phyloP scores from a whole-genome alignment of 2,888 invertebrate species.

The Teleogryllus oceanicus region DNA sequence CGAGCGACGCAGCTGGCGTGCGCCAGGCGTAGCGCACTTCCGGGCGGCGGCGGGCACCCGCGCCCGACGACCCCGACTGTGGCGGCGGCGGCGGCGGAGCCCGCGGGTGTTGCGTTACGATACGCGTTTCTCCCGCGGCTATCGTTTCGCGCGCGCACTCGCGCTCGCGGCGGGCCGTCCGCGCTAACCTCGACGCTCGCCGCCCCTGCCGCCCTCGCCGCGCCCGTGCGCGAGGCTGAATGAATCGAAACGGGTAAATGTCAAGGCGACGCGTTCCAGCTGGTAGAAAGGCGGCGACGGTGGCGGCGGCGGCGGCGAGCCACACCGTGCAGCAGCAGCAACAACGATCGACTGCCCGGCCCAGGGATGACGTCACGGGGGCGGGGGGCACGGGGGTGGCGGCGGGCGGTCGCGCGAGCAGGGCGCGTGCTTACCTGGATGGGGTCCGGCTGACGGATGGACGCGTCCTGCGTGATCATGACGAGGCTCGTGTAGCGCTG shows the following conservation, averaged over 20 bases:
- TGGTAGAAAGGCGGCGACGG: not conserved
- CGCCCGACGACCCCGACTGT: not conserved
- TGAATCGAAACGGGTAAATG: not conserved
- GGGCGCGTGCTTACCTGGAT: constrained; percentile 38
- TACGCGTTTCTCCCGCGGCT: not conserved
- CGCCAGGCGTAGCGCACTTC: not conserved
- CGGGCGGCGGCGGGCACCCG: not conserved
- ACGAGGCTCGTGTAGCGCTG: constrained; percentile 79
- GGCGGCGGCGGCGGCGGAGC: not conserved
- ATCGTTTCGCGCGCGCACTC: not conserved
- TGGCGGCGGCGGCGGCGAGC: not conserved
- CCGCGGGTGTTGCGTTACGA: not conserved
- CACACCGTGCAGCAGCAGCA: not conserved
- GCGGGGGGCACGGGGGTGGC: not conserved
- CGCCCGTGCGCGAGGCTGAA: no score
- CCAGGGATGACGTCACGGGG: not conserved
- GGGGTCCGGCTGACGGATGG: constrained; percentile 47
- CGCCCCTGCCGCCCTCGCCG: no score
- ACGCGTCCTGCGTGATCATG: constrained; percentile 76
- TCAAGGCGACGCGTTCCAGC: constrained; percentile 6
- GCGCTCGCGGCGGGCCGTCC: not conserved
- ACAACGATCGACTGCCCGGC: constrained; percentile 18
- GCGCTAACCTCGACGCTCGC: no score
- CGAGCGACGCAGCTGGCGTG: not conserved
- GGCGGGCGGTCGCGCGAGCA: not conserved